Evolutionary conservation across 2,888 invertebrate species (phyloP).

Genomic region (Flexamia atlantica): DNA sequence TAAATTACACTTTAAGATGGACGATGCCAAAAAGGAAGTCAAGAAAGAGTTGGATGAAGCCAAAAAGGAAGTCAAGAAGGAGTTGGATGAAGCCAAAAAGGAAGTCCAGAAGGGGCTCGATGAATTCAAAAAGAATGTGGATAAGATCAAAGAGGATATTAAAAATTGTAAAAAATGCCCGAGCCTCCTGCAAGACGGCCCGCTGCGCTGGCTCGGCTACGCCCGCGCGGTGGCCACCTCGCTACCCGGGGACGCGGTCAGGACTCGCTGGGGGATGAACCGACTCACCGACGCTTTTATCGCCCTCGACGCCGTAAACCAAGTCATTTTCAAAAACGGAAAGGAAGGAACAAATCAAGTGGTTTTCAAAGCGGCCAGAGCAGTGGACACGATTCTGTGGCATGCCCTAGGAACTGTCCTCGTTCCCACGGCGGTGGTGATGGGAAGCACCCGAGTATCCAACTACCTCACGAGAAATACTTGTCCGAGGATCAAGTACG

Average conservation of each 20-base stretch:
- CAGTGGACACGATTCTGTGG: conserved; percentile 1
- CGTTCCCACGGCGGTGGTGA: background rate
- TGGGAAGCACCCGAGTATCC: too few relatives aligned
- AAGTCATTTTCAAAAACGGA: too few relatives aligned
- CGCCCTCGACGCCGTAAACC: conserved; percentile 20
- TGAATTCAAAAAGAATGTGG: too few relatives aligned
- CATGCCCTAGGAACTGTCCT: background rate
- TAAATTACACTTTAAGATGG: too few relatives aligned
- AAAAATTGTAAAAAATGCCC: too few relatives aligned
- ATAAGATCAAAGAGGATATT: too few relatives aligned
- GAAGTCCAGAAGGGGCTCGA: too few relatives aligned
- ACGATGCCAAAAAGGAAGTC: too few relatives aligned
- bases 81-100: too few relatives aligned
- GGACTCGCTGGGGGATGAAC: background rate
- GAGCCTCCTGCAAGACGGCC: background rate
- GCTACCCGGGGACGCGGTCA: background rate
- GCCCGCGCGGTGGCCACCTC: background rate
- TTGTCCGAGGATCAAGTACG: background rate
- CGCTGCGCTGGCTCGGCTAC: conserved; percentile 39
- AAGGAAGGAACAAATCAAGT: background rate
- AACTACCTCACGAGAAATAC: too few relatives aligned
- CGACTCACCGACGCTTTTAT: background rate
- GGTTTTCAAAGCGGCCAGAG: background rate
- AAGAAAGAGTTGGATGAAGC: too few relatives aligned
- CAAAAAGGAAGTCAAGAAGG: too few relatives aligned